phyloP scores from a whole-genome alignment of 2,797 vertebrate genomes.

The Harpagifer antarcticus region DNA sequence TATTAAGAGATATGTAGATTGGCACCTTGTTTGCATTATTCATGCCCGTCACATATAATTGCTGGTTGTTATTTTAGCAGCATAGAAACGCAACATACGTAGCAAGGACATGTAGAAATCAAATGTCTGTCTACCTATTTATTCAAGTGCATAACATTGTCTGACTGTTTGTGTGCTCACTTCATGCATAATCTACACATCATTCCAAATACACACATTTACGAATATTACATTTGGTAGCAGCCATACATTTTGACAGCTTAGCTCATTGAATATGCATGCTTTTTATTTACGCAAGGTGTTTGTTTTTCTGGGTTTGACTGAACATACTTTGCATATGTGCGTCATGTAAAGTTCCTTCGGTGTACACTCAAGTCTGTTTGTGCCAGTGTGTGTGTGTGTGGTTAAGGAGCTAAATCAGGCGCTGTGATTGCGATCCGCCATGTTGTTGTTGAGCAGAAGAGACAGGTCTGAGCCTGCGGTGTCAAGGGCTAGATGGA shows the following conservation, averaged over 20 bases:
- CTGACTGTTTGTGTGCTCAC: not conserved
- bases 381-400: constrained; percentile 11
- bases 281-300: not conserved
- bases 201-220: not conserved
- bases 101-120: constrained; percentile 2
- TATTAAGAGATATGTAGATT: not conserved
- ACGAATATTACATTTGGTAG: not conserved
- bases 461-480: constrained; percentile 74
- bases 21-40: no score
- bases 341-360: constrained; percentile 9
- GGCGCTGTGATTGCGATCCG: constrained; percentile 53
- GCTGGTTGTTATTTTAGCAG: constrained; percentile 5
- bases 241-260: not conserved
- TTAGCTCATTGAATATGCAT: not conserved
- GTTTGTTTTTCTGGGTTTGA: not conserved
- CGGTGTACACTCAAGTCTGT: not conserved
- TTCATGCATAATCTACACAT: constrained; percentile 10
- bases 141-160: constrained; percentile 1
- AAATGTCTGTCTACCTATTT: not conserved
- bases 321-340: not conserved
- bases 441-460: constrained; percentile 72
- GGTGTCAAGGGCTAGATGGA: constrained; percentile 72
- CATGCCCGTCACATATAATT: not conserved
- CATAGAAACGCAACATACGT: not conserved
- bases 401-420: constrained; percentile 42